Evolutionary conservation across 1,140 invertebrate genomes (phyloP), one percentile per base, ranked within the genome.

Genomic region (Drosophila aff.): DNA sequence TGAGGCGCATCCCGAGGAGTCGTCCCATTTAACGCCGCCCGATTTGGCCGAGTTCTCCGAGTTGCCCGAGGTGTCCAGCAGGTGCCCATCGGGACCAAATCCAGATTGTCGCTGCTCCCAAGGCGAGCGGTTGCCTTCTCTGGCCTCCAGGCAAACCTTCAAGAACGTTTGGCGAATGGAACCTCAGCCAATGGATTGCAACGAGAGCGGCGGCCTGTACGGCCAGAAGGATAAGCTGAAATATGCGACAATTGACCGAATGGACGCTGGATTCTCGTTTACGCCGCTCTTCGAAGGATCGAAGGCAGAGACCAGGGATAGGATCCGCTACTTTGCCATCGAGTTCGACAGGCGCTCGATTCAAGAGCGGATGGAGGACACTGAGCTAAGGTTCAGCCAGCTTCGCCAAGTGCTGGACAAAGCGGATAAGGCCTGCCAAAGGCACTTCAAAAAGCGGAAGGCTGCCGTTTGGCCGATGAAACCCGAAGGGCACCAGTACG

Each of bases 361-460:
- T 0, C 15, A 61, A 1, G 49, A 86, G 18, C 50, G 38, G 0
- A 13, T 23, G 10, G 10, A 62, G 23, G 59, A 65, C 4, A 53
- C 72, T 0, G 53, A 53, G 2, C 9, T 53, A 9, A 33, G 82
- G 0, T 31, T 85, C 40, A 28, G 40, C 0, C 69, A 82, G 18
- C 16, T 85, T 10, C 82, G 82, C 2, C 11, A 15, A 0, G 41
- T 76, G n/a, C 74, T 82, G 28, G 38, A 44, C 2, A 40, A 23
- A 1, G 18, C 55, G 1, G 46, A 57, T 16, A 0, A 4, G 2
- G 11, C 31, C 2, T 85, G 49, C 21, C 15, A 16, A 8, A 9
- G 18, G 15, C 18, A 41, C 5, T 36, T n/a, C 1, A 13, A 13
- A 13, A 4, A 4, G 1, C 36, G 36, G 11, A 38, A 38, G 4